phyloP scores from a whole-genome alignment of 2,113 vertebrate species.

The Anarhynchus alexandrinus region DNA sequence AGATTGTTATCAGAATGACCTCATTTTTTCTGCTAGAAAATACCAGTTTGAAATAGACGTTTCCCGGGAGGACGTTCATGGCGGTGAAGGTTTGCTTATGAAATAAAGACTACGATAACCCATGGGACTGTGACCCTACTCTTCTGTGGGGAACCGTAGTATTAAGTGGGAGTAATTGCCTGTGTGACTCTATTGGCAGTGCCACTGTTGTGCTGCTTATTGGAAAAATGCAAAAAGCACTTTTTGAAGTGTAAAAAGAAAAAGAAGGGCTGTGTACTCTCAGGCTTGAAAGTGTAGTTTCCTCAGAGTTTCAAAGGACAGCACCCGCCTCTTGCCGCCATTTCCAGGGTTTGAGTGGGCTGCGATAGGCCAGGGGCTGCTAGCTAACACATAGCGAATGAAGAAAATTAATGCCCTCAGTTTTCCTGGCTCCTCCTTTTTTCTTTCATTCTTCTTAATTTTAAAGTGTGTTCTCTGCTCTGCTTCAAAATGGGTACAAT shows the following conservation, averaged over 20 bases:
- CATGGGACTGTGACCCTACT: background rate
- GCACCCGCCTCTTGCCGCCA: rapidly evolving
- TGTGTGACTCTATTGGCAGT: background rate
- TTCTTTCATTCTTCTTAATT: background rate
- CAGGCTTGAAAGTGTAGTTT: background rate
- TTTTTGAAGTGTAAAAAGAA: background rate
- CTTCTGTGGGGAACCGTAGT: background rate
- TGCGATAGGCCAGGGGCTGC: rapidly evolving
- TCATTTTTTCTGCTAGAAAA: background rate
- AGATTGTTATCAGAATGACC: background rate
- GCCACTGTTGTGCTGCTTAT: rapidly evolving
- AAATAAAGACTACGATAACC: background rate
- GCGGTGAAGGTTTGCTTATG: background rate
- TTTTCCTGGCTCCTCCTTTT: background rate
- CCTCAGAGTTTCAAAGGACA: background rate
- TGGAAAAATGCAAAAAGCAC: background rate
- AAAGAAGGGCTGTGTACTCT: background rate
- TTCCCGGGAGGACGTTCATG: background rate
- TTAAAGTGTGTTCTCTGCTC: background rate
- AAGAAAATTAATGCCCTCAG: background rate
- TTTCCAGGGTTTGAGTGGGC: background rate
- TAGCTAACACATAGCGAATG: background rate
- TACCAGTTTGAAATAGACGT: background rate
- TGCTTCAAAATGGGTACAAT: background rate
- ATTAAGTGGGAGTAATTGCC: background rate